Percentiles rank a stretch among this genome's conserved stretches.
Conservation (phyloP, 2,797 vertebrate species). For the Protosalanx chinensis region DNA sequence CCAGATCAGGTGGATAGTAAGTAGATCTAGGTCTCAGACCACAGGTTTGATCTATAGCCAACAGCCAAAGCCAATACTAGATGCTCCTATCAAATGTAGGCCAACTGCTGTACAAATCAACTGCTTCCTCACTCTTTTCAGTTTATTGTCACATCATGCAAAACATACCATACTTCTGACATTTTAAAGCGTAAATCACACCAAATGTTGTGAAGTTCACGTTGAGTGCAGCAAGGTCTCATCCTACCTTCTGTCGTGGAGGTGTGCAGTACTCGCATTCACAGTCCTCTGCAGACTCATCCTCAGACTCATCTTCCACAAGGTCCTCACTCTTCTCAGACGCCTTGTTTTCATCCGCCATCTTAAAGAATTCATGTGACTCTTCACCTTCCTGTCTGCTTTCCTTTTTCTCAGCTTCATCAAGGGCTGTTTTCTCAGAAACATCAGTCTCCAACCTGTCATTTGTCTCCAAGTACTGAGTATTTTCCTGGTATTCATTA, state of each 20-base stretch:
- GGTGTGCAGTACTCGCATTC: slow-evolving; percentile 75
- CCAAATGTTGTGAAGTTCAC: slow-evolving; percentile 1
- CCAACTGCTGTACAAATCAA: background rate
- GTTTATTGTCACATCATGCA: background rate
- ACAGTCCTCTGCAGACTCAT: slow-evolving; percentile 60
- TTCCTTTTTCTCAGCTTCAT: background rate
- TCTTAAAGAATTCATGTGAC: slow-evolving; percentile 24
- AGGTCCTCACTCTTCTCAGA: slow-evolving; percentile 52
- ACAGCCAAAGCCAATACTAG: slow-evolving; percentile 23
- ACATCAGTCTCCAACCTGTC: background rate
- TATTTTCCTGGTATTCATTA: background rate
- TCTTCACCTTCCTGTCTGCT: background rate
- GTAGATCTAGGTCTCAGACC: slow-evolving; percentile 32
- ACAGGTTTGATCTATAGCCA: slow-evolving; percentile 22
- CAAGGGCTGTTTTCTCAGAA: background rate
- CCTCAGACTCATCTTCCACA: slow-evolving; percentile 66
- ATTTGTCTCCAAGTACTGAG: background rate
- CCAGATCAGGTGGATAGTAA: slow-evolving; percentile 34
- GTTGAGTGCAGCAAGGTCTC: slow-evolving; percentile 12
- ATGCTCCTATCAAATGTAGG: background rate
- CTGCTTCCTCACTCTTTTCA: background rate
- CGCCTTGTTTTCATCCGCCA: slow-evolving; percentile 32
- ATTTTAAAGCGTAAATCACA: background rate
- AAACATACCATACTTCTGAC: slow-evolving; percentile 12
- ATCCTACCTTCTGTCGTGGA: slow-evolving; percentile 64